Base-by-base conservation (phyloP, 2,888 invertebrate genomes). In the Drosophila lacicola region DNA sequence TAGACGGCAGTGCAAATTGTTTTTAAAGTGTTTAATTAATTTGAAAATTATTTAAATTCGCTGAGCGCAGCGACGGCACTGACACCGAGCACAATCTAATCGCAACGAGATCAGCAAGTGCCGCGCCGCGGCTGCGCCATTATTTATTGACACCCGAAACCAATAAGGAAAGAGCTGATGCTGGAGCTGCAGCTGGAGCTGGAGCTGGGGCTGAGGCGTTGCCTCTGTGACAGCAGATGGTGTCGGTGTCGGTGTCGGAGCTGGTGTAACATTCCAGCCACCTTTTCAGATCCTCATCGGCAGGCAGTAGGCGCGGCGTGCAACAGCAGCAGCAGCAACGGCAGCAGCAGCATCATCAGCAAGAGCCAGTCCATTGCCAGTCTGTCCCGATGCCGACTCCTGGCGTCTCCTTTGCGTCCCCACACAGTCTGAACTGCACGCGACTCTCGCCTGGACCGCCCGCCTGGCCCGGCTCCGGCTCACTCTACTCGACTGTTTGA, bases 81-180 rank as follows among this genome's bases (percentile, higher is more conserved):
- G 60, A 53, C 50, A 50, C 39, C 57, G 60, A 56, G 36, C 61
- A 51, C 81, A 84, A 83, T 87, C 85, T 76, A 88, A 82, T 90
- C 90, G 87, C 82, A 89, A 86, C 91, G 86, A 80, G 89, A 90
- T 90, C 91, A 84, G 90, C 88, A 79, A 82, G 89, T 87, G 90
- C 86, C 83, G 82, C 80, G 70, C 51, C 72, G 57, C 34, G 17
- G 2, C 69, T 58, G 51, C 58, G 50, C 89, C 88, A 90, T 90
- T 91, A 91, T 90, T 90, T 91, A 90, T 90, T 90, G 90, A 91
- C 89, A 90, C 90, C 90, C 85, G 91, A 90, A 90, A 91, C 90
- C 91, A 67, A 71, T 72, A 74, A 74, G 74, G 80, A 69, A 62
- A 58, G 41, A 62, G 69, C 34, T 36, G 46, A 5, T 19, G 44